Evolutionary conservation across 2,888 invertebrate species (phyloP).

Genomic region (Aphidoletes aphidimyza): DNA sequence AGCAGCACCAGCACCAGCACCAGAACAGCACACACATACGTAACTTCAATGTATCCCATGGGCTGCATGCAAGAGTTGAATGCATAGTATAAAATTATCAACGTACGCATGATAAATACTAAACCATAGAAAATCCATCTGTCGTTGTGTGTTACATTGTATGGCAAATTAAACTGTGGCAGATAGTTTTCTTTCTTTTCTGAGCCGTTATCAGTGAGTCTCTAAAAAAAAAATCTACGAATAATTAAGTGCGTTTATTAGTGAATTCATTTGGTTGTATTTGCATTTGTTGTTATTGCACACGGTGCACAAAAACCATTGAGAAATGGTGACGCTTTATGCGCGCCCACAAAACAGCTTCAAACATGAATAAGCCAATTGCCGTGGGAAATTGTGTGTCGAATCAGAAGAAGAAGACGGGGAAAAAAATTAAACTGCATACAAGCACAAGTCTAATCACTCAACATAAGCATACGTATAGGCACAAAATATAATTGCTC

Average conservation of each 20-base stretch:
- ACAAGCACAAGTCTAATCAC: neutral
- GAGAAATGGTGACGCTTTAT: constrained; percentile 18
- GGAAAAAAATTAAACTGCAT: neutral
- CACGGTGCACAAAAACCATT: neutral
- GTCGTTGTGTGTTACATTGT: neutral
- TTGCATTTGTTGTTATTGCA: neutral
- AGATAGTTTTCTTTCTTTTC: neutral
- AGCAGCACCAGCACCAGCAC: neutral
- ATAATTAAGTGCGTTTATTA: constrained; percentile 51
- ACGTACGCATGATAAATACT: too few relatives aligned
- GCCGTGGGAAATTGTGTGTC: constrained; percentile 35
- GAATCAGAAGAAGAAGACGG: too few relatives aligned
- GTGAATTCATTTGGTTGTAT: neutral
- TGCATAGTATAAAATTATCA: neutral
- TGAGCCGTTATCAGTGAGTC: neutral
- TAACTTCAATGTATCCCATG: too few relatives aligned
- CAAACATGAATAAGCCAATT: constrained; percentile 44
- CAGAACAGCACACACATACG: neutral
- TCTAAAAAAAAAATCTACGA: constrained; percentile 30
- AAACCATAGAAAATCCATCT: neutral
- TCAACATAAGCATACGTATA: neutral
- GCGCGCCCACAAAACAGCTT: neutral
- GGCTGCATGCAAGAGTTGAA: neutral
- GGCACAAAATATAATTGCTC: constrained; percentile 24
- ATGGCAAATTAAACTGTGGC: neutral